A percentile compares a stretch with the other conserved stretches of the same genome.
These are phyloP conservation scores for Tetragnatha versicolor DNA, from an alignment of 1,140 invertebrate genomes.

Conservation along the genomic window DNA sequence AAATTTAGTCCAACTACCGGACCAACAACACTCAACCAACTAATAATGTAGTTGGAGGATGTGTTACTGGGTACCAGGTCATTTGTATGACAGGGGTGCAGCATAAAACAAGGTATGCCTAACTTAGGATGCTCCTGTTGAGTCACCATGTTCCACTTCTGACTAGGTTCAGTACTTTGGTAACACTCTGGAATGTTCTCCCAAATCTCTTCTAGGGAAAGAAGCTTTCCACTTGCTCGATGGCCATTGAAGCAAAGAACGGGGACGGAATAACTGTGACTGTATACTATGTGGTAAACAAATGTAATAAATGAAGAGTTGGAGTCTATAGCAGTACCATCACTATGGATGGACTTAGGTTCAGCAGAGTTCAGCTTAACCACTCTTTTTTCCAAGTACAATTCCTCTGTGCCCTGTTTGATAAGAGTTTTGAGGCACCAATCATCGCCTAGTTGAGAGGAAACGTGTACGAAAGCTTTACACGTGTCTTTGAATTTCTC, in stretches of 20 bases:
- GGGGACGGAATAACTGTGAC: conserved; percentile 69
- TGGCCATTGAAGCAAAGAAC: conserved; percentile 70
- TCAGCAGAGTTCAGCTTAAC: neutral
- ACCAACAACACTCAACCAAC: conserved; percentile 37
- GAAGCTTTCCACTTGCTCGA: conserved; percentile 64
- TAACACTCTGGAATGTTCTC: conserved; percentile 47
- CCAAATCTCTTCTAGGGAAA: conserved; percentile 65
- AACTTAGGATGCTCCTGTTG: conserved; percentile 50
- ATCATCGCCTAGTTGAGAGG: conserved; percentile 20
- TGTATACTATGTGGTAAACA: conserved; percentile 69
- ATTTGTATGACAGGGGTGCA: conserved; percentile 47
- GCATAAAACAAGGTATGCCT: conserved; percentile 34
- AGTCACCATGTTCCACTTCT: conserved; percentile 42
- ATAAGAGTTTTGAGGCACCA: conserved; percentile 1
- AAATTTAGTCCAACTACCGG: conserved; percentile 40
- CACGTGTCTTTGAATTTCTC: conserved; percentile 14
- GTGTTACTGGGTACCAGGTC: conserved; percentile 1
- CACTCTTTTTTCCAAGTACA: conserved; percentile 27
- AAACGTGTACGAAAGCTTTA: conserved; percentile 2
- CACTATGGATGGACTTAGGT: neutral
- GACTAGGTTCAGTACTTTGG: neutral
- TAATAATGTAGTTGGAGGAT: conserved; percentile 30
- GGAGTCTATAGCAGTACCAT: neutral
- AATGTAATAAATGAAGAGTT: neutral
- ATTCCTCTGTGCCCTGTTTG: neutral